A percentile compares a stretch with the other conserved stretches of the same genome.
Conservation (phyloP, 2,888 invertebrate genomes). For the Norana najaformis region DNA sequence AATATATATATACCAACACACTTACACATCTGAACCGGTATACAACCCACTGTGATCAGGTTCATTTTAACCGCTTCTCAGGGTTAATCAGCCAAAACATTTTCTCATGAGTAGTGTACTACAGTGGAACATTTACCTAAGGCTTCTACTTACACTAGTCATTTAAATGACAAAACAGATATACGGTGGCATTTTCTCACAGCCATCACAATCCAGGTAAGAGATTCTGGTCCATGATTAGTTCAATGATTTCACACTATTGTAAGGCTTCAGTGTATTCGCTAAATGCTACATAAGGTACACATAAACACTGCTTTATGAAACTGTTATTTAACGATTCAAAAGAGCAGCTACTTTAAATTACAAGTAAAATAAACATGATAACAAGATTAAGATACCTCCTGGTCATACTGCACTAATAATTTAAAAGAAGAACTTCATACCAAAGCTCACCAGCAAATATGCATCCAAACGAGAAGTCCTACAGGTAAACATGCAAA, state of each 20-base stretch:
- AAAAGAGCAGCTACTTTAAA: background rate
- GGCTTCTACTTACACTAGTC: background rate
- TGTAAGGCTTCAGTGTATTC: constrained; percentile 13
- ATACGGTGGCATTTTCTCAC: background rate
- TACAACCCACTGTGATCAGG: background rate
- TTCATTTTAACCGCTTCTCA: background rate
- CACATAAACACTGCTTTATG: background rate
- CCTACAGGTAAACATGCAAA: background rate
- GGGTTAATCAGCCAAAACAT: background rate
- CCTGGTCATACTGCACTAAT: background rate
- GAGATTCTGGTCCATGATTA: background rate
- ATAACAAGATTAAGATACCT: background rate
- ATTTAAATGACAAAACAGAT: background rate
- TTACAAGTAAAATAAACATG: constrained; percentile 4
- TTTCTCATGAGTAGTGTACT: background rate
- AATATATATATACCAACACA: background rate
- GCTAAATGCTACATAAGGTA: background rate
- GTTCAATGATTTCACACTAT: background rate
- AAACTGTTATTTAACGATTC: background rate
- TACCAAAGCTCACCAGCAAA: background rate
- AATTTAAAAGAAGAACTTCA: background rate
- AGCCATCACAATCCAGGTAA: background rate
- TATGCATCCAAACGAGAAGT: background rate
- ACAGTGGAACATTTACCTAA: too few relatives aligned
- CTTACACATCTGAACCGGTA: background rate